Percentiles rank a stretch among this genome's conserved stretches.
Evolutionary conservation across 2,113 vertebrate genomes (phyloP).

Genomic region (Isichthys henryi): DNA sequence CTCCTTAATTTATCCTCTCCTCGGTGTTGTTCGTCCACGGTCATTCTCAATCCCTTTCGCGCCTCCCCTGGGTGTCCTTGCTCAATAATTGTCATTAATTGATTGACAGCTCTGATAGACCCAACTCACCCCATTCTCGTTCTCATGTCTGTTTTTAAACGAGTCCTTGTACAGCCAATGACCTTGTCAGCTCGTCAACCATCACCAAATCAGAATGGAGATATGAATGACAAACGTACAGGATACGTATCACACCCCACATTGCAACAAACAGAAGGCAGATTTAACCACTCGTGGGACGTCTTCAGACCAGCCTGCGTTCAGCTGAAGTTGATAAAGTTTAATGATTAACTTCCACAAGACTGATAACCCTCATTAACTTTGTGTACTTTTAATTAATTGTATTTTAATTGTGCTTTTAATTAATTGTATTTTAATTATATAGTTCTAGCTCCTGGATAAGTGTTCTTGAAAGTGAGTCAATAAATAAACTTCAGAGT

Average conservation of each 20-base stretch:
- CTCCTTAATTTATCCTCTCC: slow-evolving; percentile 69
- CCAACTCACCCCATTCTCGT: slow-evolving; percentile 90
- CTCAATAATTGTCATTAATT: slow-evolving; percentile 99
- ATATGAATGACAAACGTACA: slow-evolving; percentile 49
- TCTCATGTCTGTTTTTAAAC: slow-evolving; percentile 96
- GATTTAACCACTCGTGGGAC: not conserved
- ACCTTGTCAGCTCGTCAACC: slow-evolving; percentile 93
- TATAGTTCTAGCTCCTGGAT: not conserved
- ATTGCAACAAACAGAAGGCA: not conserved
- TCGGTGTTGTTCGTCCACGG: slow-evolving; percentile 72
- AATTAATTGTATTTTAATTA: slow-evolving; percentile 13
- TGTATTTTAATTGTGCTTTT: slow-evolving; percentile 5
- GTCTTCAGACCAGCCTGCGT: not conserved
- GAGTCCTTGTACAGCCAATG: slow-evolving; percentile 94
- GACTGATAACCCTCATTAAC: not conserved
- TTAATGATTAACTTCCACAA: not conserved
- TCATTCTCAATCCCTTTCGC: slow-evolving; percentile 82
- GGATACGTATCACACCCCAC: slow-evolving; percentile 40
- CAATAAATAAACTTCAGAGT: not conserved
- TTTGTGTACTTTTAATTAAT: slow-evolving; percentile 4
- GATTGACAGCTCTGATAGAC: slow-evolving; percentile 98
- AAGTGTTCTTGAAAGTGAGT: not conserved
- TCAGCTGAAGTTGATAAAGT: not conserved
- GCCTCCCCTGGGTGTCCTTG: slow-evolving; percentile 78
- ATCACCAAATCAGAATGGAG: slow-evolving; percentile 60